These are phyloP conservation scores for Scolanthus callimorphus DNA, from an alignment of 92 coral and sea anemone species.

Conservation along the genomic window DNA sequence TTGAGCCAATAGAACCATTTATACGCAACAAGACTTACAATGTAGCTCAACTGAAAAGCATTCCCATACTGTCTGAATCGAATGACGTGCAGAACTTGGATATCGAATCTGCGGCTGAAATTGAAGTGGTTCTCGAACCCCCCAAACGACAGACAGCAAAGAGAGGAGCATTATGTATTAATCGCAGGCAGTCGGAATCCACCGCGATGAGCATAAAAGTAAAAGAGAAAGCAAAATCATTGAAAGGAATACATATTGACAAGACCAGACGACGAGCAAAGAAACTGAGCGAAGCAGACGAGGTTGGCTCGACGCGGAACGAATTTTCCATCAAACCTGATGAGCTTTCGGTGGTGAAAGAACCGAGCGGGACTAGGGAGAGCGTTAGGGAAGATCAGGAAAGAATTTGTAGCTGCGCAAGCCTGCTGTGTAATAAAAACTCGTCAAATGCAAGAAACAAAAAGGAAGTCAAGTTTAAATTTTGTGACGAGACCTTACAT, in stretches of 20 bases:
- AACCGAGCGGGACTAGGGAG: background rate
- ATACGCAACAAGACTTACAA: constrained; percentile 33
- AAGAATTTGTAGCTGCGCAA: background rate
- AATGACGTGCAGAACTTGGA: no score
- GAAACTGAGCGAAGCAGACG: constrained; percentile 5
- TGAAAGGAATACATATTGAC: constrained; percentile 24
- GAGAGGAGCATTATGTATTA: background rate
- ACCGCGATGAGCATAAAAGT: background rate
- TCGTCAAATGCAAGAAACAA: background rate
- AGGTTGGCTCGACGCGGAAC: constrained; percentile 18
- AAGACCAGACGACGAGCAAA: constrained; percentile 31
- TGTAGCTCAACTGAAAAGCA: constrained; percentile 24
- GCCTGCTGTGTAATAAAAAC: background rate
- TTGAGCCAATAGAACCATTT: constrained; percentile 7
- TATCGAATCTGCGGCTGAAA: no score
- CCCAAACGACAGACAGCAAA: background rate
- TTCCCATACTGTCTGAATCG: constrained; percentile 25
- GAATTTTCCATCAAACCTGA: constrained; percentile 32
- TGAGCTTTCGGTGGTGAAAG: background rate
- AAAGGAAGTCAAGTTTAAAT: constrained; percentile 31
- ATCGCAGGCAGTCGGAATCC: no score
- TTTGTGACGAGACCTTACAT: constrained; percentile 62
- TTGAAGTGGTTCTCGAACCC: constrained; percentile 1
- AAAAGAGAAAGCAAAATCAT: background rate
- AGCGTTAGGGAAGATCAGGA: background rate